Base-by-base conservation (phyloP, 2,797 vertebrate species). In the Ctenopoma multispine region DNA sequence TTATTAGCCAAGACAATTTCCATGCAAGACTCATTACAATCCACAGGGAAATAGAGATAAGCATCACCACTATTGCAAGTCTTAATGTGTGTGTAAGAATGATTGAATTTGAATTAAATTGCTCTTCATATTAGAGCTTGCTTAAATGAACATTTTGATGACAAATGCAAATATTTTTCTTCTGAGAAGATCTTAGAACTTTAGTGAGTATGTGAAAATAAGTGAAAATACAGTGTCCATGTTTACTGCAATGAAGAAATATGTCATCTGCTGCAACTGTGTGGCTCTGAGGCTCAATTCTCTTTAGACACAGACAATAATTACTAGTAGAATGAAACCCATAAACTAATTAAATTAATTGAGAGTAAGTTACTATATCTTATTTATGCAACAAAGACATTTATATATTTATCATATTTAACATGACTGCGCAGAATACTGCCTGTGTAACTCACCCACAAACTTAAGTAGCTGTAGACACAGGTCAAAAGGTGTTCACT, bases 401-500 rank as follows among this genome's bases (percentile, higher is more conserved):
- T 29, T 51, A 43, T 20, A 57, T 13, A 50, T 61, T 29, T 51
- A 43, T 20, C 54, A 23, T n/a, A 57, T 43, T 36, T 29, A 65
- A 62, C 36, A 27, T 0, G 5, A 27, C 31, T 44, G 24, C 21
- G 62, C n/a, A 38, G 12, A 38, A 36, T 51, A 58, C 17, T 61
- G 24, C 46, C 56, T 2, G 20, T n/a, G 34, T 27, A 36, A 51
- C 69, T 20, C 44, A 1, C 65, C 57, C 65, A 34, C 51, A 54
- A 14, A 43, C 67, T 50, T 8, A 47, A 85, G 59, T n/a, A 20
- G 9, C 50, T 50, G 72, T 14, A 73, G 79, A 83, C 82, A 88
- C 75, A 57, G 53, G 78, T 77, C 82, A 82, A 56, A 89, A 89
- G 84, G 75, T 89, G 84, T 69, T 77, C 72, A 7, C 66, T 38